These are phyloP conservation scores for Lysiphlebus fabarum DNA, from an alignment of 1,140 invertebrate genomes.

Conservation along the genomic window DNA sequence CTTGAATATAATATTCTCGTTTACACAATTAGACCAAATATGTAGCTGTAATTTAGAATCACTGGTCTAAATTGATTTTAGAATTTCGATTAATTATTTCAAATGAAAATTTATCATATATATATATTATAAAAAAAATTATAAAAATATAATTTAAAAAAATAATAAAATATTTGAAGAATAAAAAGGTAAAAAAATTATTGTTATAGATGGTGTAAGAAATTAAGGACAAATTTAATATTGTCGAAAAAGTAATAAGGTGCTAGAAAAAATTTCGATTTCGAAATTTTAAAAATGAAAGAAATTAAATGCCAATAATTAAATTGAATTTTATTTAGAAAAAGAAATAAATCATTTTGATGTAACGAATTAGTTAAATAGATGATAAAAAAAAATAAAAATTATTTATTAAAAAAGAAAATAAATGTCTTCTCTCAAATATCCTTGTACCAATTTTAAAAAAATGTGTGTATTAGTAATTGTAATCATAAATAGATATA, in stretches of 20 bases:
- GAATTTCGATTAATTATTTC: constrained; percentile 8
- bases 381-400: background rate
- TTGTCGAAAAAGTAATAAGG: too few species aligned
- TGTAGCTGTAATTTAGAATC: constrained; percentile 19
- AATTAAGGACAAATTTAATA: too few species aligned
- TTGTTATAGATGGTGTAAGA: constrained; percentile 7
- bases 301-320: too few species aligned
- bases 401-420: background rate
- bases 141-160: constrained; percentile 6
- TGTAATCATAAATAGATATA: constrained; percentile 15
- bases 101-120: background rate
- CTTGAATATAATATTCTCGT: background rate
- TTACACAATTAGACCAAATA: constrained; percentile 21
- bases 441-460: constrained; percentile 13
- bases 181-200: constrained; percentile 3
- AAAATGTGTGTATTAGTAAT: constrained; percentile 5
- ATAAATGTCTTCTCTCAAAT: constrained; percentile 10
- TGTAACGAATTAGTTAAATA: constrained; percentile 7
- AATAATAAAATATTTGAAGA: constrained; percentile 3
- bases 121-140: constrained; percentile 1
- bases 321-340: too few species aligned
- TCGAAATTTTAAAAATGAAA: constrained; percentile 2
- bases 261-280: constrained; percentile 11
- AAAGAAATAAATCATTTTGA: too few species aligned
- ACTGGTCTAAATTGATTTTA: constrained; percentile 19